Evolutionary conservation across 1,140 invertebrate genomes (phyloP).

Genomic region (Belonocnema kinseyi): DNA sequence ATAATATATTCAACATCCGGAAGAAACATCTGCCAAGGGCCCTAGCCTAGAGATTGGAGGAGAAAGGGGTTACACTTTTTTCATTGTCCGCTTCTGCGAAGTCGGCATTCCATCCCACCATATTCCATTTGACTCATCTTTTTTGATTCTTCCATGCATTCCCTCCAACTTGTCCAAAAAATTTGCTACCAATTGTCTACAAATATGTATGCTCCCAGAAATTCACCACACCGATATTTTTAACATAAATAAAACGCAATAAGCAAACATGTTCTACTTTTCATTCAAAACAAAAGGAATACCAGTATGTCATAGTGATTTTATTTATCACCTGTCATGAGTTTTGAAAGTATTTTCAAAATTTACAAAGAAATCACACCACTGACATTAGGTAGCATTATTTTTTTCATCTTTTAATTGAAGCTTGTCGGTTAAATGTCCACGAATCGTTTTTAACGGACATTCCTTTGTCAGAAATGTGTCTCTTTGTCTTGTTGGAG

Average conservation of each 20-base stretch:
- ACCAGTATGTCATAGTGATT: too few species aligned
- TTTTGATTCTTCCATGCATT: background rate
- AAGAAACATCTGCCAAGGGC: background rate
- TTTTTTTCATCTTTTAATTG: background rate
- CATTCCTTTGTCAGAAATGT: background rate
- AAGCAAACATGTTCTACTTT: too few species aligned
- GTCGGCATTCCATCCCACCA: background rate
- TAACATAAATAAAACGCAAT: too few species aligned
- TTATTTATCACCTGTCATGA: background rate
- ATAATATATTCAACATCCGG: background rate
- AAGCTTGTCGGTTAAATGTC: background rate
- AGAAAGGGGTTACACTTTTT: background rate
- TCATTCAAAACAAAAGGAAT: too few species aligned
- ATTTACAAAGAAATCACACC: too few species aligned
- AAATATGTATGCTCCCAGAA: too few species aligned
- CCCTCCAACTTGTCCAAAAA: background rate
- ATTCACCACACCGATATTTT: too few species aligned
- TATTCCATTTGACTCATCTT: background rate
- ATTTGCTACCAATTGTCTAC: too few species aligned
- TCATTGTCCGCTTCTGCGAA: background rate
- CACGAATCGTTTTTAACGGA: background rate
- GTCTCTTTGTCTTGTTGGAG: background rate
- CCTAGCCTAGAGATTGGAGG: background rate
- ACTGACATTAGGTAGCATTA: too few species aligned
- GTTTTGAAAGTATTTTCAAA: background rate